These are phyloP conservation scores for Nibea coibor DNA, from an alignment of 2,113 vertebrate species.

Conservation along the genomic window DNA sequence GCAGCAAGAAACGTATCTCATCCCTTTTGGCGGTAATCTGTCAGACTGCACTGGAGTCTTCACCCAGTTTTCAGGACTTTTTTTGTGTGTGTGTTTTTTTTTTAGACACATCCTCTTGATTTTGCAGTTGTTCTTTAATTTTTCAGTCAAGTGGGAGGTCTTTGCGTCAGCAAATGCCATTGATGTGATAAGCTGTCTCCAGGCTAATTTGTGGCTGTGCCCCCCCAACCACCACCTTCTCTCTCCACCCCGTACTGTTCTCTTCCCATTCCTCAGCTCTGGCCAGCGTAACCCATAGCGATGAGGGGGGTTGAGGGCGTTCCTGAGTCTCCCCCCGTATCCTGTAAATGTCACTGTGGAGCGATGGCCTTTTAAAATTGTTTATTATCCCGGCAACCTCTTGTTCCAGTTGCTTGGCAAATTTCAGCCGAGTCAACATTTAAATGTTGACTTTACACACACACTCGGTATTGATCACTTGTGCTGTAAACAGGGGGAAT, in stretches of 20 bases:
- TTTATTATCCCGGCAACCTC: conserved; percentile 73
- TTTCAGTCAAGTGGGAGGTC: conserved; percentile 54
- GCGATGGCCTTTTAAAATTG: conserved; percentile 78
- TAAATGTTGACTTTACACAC: conserved; percentile 63
- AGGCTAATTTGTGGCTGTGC: conserved; percentile 68
- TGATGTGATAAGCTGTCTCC: conserved; percentile 73
- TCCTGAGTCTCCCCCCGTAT: conserved; percentile 52
- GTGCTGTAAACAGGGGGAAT: conserved; percentile 25
- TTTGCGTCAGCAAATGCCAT: conserved; percentile 76
- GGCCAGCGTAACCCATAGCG: conserved; percentile 81
- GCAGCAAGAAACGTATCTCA: conserved; percentile 30
- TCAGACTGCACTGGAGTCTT: conserved; percentile 5
- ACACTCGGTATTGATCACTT: conserved; percentile 15
- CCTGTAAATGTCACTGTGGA: conserved; percentile 83
- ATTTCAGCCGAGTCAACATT: conserved; percentile 68
- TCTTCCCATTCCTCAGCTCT: conserved; percentile 79
- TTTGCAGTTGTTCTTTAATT: conserved; percentile 17
- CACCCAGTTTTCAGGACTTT: not conserved
- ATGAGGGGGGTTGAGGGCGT: conserved; percentile 65
- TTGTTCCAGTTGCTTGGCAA: conserved; percentile 55
- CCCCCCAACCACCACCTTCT: conserved; percentile 58
- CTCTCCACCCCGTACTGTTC: conserved; percentile 70
- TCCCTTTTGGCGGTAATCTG: conserved; percentile 41
- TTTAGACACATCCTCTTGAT: not conserved
- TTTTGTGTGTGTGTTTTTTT: not conserved